Conservation (phyloP, 2,113 vertebrate genomes). For the Lutjanus erythropterus region DNA sequence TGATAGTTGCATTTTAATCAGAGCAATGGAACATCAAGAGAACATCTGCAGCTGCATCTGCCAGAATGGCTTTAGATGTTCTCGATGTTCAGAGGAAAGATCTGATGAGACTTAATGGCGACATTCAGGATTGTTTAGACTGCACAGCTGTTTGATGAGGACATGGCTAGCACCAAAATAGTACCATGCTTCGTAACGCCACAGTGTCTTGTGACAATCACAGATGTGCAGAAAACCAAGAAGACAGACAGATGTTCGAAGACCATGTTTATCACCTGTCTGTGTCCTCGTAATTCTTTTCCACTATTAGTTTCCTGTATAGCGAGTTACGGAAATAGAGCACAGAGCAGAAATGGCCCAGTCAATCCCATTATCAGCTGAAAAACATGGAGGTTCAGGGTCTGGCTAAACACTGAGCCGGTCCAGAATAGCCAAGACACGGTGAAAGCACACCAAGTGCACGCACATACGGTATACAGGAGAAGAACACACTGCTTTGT, state of each 20-base stretch:
- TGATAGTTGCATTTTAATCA: conserved; percentile 24
- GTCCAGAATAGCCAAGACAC: conserved; percentile 36
- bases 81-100: conserved; percentile 57
- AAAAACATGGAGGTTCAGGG: conserved; percentile 18
- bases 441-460: conserved; percentile 30
- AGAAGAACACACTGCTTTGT: conserved; percentile 6
- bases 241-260: not conserved
- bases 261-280: not conserved
- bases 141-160: conserved; percentile 55
- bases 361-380: conserved; percentile 47
- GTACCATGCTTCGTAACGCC: not conserved
- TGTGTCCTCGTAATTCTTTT: conserved; percentile 5
- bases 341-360: conserved; percentile 35
- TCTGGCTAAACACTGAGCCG: conserved; percentile 17
- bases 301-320: conserved; percentile 36
- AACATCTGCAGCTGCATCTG: conserved; percentile 44
- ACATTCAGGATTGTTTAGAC: conserved; percentile 67
- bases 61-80: conserved; percentile 32
- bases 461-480: conserved; percentile 6
- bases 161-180: not conserved
- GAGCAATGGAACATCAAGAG: conserved; percentile 2
- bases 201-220: not conserved
- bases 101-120: conserved; percentile 53
- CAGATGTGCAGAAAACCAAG: not conserved
- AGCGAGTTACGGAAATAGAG: conserved; percentile 33